Base-by-base conservation (phyloP, 1,140 invertebrate species). In the Ptiloglossa arizonensis region DNA sequence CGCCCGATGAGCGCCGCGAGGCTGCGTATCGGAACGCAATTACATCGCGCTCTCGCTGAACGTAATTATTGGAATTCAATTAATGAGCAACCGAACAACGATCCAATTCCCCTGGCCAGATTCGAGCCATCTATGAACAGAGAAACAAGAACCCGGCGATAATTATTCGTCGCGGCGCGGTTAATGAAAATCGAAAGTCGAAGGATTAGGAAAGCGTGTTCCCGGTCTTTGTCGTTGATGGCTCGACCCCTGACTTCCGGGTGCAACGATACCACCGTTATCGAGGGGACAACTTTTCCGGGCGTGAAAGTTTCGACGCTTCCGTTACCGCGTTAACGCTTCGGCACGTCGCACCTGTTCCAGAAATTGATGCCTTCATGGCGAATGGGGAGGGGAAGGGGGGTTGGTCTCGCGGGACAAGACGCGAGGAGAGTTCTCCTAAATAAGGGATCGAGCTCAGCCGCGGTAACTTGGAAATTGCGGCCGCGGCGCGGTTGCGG, bases 351-450 rank as follows among this genome's bases (percentile, higher is more conserved):
- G 84, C 83, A 81, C 86, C 84, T 88, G 86, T 89, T 90, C 80
- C 83, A 86, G 88, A 87, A 89, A 90, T 90, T 89, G 89, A 91
- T 89, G 88, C 87, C 84, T 83, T 80, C 59, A 44, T n/a, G n/a
- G n/a, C n/a, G n/a, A n/a, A n/a, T n/a, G n/a, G n/a, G n/a, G n/a
- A n/a, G n/a, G n/a, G n/a, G n/a, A n/a, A n/a, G n/a, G n/a, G n/a
- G 60, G 69, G 66, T 57, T 2, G 81, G 52, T 80, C 79, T 44
- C 79, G 11, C 27, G 73, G 79, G 82, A 85, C 68, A 75, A 73
- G 66, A 74, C 74, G 70, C 27, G 50, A 27, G 32, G 41, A 41
- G 50, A 44, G 41, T 66, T 66, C 71, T 81, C 85, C 83, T 86
- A 88, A 89, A 86, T 89, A 89, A 88, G 88, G 83, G 83, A 85